Evolutionary conservation across 92 coral and sea anemone species (phyloP).

Genomic region (Zoanthus sociatus): DNA sequence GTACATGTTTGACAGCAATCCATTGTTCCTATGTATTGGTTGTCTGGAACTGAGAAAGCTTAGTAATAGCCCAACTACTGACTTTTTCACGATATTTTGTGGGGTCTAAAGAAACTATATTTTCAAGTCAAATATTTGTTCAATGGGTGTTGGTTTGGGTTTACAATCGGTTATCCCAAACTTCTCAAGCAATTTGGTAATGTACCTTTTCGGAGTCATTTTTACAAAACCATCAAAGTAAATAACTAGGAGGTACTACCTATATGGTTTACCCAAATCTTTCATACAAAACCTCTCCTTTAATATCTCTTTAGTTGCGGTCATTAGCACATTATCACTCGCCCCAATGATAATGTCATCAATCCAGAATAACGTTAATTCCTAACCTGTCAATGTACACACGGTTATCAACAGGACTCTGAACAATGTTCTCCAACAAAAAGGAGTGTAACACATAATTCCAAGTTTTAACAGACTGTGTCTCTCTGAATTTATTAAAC

Average conservation of each 20-base stretch:
- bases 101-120: neutral
- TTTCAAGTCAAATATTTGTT: slow-evolving; percentile 45
- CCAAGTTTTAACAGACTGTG: slow-evolving; percentile 61
- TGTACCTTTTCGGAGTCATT: slow-evolving; percentile 44
- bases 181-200: slow-evolving; percentile 44
- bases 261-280: slow-evolving; percentile 56
- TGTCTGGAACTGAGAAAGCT: slow-evolving; percentile 27
- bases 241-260: slow-evolving; percentile 43
- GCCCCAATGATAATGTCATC: slow-evolving; percentile 61
- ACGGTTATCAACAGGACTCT: slow-evolving; percentile 63
- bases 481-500: slow-evolving; percentile 56
- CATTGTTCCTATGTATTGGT: slow-evolving; percentile 31
- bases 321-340: slow-evolving; percentile 50
- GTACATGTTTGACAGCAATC: slow-evolving; percentile 37
- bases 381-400: slow-evolving; percentile 47
- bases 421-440: slow-evolving; percentile 53
- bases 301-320: slow-evolving; percentile 20
- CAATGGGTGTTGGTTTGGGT: slow-evolving; percentile 52
- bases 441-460: slow-evolving; percentile 51
- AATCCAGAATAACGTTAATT: slow-evolving; percentile 46
- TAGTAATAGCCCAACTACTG: slow-evolving; percentile 36
- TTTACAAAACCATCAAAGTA: slow-evolving; percentile 53
- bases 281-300: slow-evolving; percentile 59
- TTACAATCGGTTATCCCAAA: slow-evolving; percentile 65
- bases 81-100: slow-evolving; percentile 31